phyloP scores from a whole-genome alignment of 2,797 vertebrate species.

The Chaetodon trifasciatus region DNA sequence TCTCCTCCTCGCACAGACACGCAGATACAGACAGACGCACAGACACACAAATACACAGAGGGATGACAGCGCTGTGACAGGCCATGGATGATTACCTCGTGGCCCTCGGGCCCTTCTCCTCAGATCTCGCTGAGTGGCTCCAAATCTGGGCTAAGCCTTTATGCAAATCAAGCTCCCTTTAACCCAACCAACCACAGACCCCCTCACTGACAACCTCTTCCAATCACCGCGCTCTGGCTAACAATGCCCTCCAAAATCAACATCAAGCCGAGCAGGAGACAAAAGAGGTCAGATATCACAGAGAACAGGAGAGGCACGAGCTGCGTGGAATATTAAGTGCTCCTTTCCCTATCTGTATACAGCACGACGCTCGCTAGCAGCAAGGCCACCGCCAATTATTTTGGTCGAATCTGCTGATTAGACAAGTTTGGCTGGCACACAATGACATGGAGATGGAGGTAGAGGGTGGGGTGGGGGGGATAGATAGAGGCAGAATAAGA shows the following conservation, averaged over 20 bases:
- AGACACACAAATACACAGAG: constrained; percentile 73
- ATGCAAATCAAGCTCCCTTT: constrained; percentile 83
- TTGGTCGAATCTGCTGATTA: constrained; percentile 85
- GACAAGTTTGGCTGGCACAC: constrained; percentile 81
- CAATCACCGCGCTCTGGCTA: constrained; percentile 81
- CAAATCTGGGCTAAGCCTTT: constrained; percentile 88
- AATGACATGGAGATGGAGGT: constrained; percentile 75
- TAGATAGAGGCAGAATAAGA: constrained; percentile 28
- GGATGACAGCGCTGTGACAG: constrained; percentile 84
- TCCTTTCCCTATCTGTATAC: constrained; percentile 80
- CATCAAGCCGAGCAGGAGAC: constrained; percentile 84
- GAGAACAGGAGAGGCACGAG: constrained; percentile 82
- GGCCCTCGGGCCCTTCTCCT: constrained; percentile 85
- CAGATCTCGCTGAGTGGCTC: constrained; percentile 85
- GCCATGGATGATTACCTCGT: constrained; percentile 85
- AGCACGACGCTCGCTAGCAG: constrained; percentile 77
- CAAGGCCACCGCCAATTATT: constrained; percentile 85
- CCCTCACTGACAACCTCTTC: constrained; percentile 73
- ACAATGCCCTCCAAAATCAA: constrained; percentile 88
- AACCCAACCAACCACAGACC: constrained; percentile 82
- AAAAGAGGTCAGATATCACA: constrained; percentile 88
- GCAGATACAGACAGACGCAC: constrained; percentile 62
- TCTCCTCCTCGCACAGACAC: constrained; percentile 53
- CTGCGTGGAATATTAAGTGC: constrained; percentile 83
- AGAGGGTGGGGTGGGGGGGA: constrained; percentile 6